phyloP scores from a whole-genome alignment of 2,113 vertebrate species.

The Protobothrops mucrosquamatus region DNA sequence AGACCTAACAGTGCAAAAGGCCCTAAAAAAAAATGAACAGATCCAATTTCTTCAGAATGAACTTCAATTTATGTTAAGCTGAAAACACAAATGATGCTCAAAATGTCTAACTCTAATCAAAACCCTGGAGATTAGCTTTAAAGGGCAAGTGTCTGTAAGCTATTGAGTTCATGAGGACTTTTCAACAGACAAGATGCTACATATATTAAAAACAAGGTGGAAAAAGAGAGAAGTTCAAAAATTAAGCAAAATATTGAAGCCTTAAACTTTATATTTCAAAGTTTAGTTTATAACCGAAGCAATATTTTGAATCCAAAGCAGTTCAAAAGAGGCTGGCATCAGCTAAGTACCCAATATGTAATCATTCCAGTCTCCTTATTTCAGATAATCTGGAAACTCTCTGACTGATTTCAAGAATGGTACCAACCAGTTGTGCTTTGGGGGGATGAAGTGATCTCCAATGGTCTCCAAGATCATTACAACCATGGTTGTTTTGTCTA shows the following conservation, averaged over 20 bases:
- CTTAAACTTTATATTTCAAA: not conserved
- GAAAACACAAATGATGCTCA: not conserved
- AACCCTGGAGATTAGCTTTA: not conserved
- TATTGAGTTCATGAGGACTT: not conserved
- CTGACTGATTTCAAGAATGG: not conserved
- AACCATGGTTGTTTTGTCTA: not conserved
- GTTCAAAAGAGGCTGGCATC: not conserved
- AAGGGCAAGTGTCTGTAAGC: not conserved
- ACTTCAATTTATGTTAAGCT: not conserved
- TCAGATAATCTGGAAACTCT: not conserved
- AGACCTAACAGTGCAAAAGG: not conserved
- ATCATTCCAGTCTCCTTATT: not conserved
- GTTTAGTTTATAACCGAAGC: not conserved
- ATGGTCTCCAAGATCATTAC: not conserved
- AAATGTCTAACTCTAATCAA: not conserved
- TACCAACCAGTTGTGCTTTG: not conserved
- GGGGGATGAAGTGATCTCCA: not conserved
- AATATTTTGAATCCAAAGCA: not conserved
- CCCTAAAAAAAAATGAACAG: not conserved
- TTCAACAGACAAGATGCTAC: not conserved
- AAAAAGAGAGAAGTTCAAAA: not conserved
- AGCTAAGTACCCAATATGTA: not conserved
- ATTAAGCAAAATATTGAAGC: not conserved
- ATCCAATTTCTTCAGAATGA: not conserved
- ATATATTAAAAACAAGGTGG: not conserved